Percentiles rank a stretch among this genome's conserved stretches.
These are phyloP conservation scores for Autographa gamma DNA, from an alignment of 2,888 invertebrate genomes.

Conservation along the genomic window DNA sequence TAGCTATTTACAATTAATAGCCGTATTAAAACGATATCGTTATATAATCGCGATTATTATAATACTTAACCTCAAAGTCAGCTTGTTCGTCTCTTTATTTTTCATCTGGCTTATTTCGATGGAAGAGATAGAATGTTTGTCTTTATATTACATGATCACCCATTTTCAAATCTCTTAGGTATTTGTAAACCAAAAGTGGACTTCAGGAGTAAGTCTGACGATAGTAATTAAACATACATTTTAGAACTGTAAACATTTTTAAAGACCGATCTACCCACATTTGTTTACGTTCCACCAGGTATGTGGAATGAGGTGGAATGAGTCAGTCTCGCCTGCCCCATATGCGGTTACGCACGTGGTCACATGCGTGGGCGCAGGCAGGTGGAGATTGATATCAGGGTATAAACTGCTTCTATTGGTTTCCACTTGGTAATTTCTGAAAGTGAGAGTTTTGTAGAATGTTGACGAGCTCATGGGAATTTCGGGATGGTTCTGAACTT, in stretches of 20 bases:
- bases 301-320: constrained; percentile 38
- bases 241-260: background rate
- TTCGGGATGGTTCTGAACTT: too few species aligned
- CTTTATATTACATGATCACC: too few species aligned
- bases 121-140: too few species aligned
- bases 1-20: background rate
- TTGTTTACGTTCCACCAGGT: background rate
- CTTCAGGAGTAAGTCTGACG: too few species aligned
- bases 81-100: background rate
- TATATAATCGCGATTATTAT: background rate
- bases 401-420: background rate
- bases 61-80: background rate
- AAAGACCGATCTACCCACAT: background rate
- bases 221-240: too few species aligned
- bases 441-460: background rate
- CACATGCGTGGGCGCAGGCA: constrained; percentile 12
- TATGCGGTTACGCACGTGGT: constrained; percentile 41
- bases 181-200: too few species aligned
- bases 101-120: too few species aligned
- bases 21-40: background rate
- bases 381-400: constrained; percentile 16
- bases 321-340: constrained; percentile 24
- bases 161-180: too few species aligned
- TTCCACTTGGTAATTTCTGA: background rate
- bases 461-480: too few species aligned